Conservation (phyloP, 2,113 vertebrate species). For the Lampris megalopsis region DNA sequence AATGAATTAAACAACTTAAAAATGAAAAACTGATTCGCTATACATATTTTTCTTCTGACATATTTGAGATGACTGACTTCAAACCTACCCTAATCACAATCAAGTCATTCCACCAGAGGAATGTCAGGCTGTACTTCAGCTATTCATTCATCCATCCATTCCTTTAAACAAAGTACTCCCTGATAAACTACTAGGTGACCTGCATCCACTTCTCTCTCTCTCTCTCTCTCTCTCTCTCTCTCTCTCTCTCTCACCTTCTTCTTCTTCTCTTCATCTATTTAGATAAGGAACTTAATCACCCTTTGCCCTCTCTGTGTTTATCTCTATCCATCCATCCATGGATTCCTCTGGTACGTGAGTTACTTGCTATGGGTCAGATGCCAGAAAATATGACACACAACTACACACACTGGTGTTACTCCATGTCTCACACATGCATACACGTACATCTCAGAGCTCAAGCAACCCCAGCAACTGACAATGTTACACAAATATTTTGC, state of each 20-base stretch:
- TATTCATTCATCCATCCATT: constrained; percentile 33
- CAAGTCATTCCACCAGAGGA: constrained; percentile 26
- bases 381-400: constrained; percentile 20
- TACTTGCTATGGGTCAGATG: constrained; percentile 41
- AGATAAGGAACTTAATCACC: background rate
- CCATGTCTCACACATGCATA: constrained; percentile 17
- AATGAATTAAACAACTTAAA: no score
- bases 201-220: constrained; percentile 22
- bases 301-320: background rate
- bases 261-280: background rate
- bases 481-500: background rate
- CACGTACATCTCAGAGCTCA: background rate
- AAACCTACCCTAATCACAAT: constrained; percentile 16
- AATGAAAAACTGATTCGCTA: no score
- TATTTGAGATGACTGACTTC: background rate
- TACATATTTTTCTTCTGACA: background rate
- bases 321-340: background rate
- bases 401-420: background rate
- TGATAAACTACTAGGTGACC: constrained; percentile 56
- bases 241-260: background rate
- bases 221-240: constrained; percentile 16
- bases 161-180: constrained; percentile 24
- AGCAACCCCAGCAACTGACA: constrained; percentile 1
- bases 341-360: constrained; percentile 27
- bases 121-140: constrained; percentile 8